phyloP scores from a whole-genome alignment of 2,113 vertebrate genomes.

The Mirza zaza region DNA sequence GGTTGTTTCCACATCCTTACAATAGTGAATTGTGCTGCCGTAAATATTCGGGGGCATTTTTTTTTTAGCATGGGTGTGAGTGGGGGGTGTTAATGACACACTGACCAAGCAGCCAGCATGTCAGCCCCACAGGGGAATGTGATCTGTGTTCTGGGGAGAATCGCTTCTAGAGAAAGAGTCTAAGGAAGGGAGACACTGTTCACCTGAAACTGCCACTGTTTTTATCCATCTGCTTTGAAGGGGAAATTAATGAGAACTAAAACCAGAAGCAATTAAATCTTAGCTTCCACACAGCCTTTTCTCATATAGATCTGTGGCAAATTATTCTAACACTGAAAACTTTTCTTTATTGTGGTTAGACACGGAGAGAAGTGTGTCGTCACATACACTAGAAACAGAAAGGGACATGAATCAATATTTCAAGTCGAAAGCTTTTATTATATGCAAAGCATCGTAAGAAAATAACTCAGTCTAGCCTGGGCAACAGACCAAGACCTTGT shows the following conservation, averaged over 20 bases:
- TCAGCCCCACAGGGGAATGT: not conserved
- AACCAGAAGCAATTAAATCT: not conserved
- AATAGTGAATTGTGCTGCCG: no score
- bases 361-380: not conserved
- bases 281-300: not conserved
- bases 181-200: not conserved
- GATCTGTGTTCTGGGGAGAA: not conserved
- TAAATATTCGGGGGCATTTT: no score
- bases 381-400: not conserved
- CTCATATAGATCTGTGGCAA: not conserved
- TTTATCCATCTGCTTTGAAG: not conserved
- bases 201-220: not conserved
- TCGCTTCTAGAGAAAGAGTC: not conserved
- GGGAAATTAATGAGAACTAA: not conserved
- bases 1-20: no score
- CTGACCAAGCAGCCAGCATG: not conserved
- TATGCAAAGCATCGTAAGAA: not conserved
- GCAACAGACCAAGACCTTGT: no score
- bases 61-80: not conserved
- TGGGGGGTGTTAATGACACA: not conserved
- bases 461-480: not conserved
- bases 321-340: conserved; percentile 25
- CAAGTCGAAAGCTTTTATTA: not conserved
- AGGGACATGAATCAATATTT: not conserved
- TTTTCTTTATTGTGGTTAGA: not conserved